These are phyloP conservation scores for Pachycephus smyrnensis DNA, from an alignment of 2,888 invertebrate species.

Conservation along the genomic window DNA sequence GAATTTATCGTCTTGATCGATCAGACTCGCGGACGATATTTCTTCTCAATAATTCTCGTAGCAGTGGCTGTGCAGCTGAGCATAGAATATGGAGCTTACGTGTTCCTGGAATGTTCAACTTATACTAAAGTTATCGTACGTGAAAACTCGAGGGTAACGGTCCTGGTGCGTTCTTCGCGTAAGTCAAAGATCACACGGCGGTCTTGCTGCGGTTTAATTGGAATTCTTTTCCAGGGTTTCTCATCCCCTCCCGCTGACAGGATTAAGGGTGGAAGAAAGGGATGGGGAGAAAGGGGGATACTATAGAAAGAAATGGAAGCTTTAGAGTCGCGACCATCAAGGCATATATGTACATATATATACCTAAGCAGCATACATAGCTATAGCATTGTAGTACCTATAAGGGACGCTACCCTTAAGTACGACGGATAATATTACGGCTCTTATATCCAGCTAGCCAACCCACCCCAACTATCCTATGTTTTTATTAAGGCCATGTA, in stretches of 20 bases:
- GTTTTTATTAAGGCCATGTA: background rate
- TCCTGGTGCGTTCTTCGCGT: slow-evolving; percentile 5
- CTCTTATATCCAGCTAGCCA: background rate
- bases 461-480: background rate
- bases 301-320: background rate
- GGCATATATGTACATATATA: slow-evolving; percentile 2
- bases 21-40: background rate
- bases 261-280: background rate
- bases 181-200: slow-evolving; percentile 19
- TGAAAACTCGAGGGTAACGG: slow-evolving; percentile 6
- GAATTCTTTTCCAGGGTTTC: slow-evolving; percentile 31
- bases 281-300: background rate
- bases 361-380: background rate
- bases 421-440: background rate
- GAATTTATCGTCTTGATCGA: background rate
- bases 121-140: slow-evolving; percentile 29
- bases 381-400: background rate
- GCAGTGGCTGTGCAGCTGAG: background rate
- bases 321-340: background rate
- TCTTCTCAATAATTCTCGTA: background rate
- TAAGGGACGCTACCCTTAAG: background rate
- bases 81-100: background rate
- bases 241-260: background rate
- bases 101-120: slow-evolving; percentile 11
- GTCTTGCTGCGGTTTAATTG: slow-evolving; percentile 35